Evolutionary conservation across 2,888 invertebrate species (phyloP), one percentile per base, ranked within the genome.

Genomic region (Scelioninae gen. 2): DNA sequence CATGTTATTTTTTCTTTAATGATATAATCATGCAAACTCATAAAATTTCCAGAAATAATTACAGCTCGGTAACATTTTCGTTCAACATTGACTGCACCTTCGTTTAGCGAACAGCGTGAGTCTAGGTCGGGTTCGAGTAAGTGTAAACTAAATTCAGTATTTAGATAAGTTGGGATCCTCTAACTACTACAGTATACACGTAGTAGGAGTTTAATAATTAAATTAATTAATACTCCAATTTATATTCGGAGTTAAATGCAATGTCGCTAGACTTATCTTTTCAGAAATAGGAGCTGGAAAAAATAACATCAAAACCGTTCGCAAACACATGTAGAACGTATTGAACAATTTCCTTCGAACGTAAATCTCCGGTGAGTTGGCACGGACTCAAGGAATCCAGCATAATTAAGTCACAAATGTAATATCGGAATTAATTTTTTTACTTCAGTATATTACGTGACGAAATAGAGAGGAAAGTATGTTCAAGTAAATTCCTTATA

Each of bases 61-160:
- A n/a, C n/a, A n/a, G n/a, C n/a, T n/a, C n/a, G n/a, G n/a, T n/a
- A n/a, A 39, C 35, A 58, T 31, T 35, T 35, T 18, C 37, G 33
- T 37, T 35, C 13, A 13, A 5, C n/a, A 39, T 48, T 10, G 16
- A 16, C 11, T 48, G 25, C 18, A 28, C 39, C 41, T 50, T 31
- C 16, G 15, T 25, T 7, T 3, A 18, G 19, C 10, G 31, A 16
- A 45, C 39, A n/a, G 10, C 7, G 39, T 53, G 45, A 7, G 43
- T 31, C 10, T 11, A 25, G 45, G 18, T 45, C 13, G 57, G 9
- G 16, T 39, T 11, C 16, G 33, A 45, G 50, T 5, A 61, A 50
- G 31, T 46, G 13, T 45, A 45, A 61, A 53, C 60, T 48, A 68
- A 52, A 57, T 68, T 68, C 53, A 69, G 53, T 60, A 69, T 69